A percentile compares a stretch with the other conserved stretches of the same genome.
These are phyloP conservation scores for Rhagologus leucostigma DNA, from an alignment of 2,113 vertebrate species.

Conservation along the genomic window DNA sequence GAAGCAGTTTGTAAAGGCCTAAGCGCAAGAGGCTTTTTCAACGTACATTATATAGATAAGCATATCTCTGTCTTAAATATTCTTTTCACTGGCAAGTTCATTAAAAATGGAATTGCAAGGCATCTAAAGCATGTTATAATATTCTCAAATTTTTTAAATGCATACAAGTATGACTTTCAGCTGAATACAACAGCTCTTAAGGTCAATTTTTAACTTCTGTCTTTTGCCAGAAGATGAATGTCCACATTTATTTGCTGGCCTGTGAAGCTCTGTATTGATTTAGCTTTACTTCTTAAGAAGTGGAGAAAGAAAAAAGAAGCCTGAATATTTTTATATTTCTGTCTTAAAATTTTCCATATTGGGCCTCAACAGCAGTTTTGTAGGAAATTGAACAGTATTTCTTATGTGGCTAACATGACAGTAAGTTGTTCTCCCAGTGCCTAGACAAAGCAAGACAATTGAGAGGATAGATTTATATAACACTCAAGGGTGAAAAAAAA, in stretches of 20 bases:
- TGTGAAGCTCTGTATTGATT: neutral
- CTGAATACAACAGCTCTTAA: neutral
- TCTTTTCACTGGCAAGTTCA: neutral
- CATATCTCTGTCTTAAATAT: neutral
- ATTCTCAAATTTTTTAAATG: neutral
- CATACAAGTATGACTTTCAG: neutral
- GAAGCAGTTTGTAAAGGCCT: neutral
- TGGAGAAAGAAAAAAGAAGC: too few species aligned
- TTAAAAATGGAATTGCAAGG: neutral
- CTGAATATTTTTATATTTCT: neutral
- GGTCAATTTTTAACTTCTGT: neutral
- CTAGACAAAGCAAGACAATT: neutral
- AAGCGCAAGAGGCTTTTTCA: neutral
- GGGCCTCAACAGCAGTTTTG: neutral
- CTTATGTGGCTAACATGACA: neutral
- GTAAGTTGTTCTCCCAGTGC: neutral
- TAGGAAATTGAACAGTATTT: neutral
- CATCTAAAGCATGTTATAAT: neutral
- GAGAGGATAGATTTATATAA: neutral
- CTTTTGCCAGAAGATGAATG: neutral
- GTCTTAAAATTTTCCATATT: neutral
- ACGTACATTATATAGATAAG: neutral
- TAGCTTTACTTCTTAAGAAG: neutral
- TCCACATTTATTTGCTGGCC: neutral
- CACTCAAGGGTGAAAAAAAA: neutral